Base-by-base conservation (phyloP, 1,140 invertebrate genomes). In the Lepidurus couesii region DNA sequence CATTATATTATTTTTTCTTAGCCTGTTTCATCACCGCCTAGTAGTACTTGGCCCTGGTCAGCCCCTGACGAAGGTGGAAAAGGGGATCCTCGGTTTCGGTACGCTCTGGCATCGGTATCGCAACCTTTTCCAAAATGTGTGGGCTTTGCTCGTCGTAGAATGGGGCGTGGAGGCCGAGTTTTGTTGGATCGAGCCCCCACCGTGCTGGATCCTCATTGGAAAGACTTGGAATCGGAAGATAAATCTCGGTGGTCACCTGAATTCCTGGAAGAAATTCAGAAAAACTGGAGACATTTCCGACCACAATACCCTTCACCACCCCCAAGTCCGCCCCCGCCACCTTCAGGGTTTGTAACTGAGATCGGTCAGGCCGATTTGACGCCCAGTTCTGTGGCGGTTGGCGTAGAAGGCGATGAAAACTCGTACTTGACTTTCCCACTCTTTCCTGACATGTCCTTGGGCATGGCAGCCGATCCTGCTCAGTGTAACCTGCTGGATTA, bases 161-260 rank as follows among this genome's bases (percentile, higher is more conserved):
- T 95, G 78, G 94, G 95, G 44, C 89, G 96, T 82, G 96, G 96
- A 82, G 96, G 96, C 80, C 92, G 94, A 83, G 88, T 95, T 45
- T 87, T 93, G 77, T 84, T 95, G 76, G 94, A 95, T 86, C 88
- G 94, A 75, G 88, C 89, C 74, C 86, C 86, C 65, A 90, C 90
- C 74, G 88, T 89, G 79, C 89, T 90, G 81, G 92, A 95, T 84
- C 90, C 93, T 80, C 88, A 91, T 79, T 92, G 92, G 91, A 87
- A 89, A 21, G 86, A 86, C 42, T 84, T 92, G 79, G 90, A 92
- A 82, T 44, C 26, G 10, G 78, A 76, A n/a, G 42, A 74, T 24
- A 34, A 47, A 34, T 44, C 47, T 26, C 79, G 76, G 10, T 73
- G 65, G 81, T 80, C 79, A 76, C 34, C 44, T 81, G 82, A 83